Evolutionary conservation across 2,113 vertebrate genomes (phyloP).

Genomic region (Orcinus orca): DNA sequence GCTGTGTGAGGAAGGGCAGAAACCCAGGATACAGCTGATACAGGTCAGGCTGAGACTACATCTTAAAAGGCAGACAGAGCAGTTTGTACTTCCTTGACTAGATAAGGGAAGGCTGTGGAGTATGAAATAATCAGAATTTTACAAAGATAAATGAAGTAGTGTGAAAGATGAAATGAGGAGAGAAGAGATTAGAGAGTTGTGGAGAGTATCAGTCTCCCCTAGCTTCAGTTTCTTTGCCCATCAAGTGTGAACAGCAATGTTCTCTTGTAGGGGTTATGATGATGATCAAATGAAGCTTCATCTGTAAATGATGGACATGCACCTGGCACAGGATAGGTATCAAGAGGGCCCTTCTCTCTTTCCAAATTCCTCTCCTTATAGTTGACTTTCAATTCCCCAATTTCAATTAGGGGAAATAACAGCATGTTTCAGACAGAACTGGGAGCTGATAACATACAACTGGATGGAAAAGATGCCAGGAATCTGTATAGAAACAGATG

Average conservation of each 20-base stretch:
- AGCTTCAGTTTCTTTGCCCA: not conserved
- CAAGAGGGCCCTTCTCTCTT: not conserved
- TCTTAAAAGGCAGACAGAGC: not conserved
- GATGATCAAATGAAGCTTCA: not conserved
- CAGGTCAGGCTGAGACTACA: too few species aligned
- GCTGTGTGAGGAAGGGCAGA: not conserved
- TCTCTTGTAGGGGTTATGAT: not conserved
- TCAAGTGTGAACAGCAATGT: not conserved
- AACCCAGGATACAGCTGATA: not conserved
- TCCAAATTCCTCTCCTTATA: not conserved
- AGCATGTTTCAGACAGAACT: not conserved
- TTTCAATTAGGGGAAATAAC: not conserved
- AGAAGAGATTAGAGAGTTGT: not conserved
- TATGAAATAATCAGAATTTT: not conserved
- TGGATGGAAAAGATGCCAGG: not conserved
- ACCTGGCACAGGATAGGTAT: too few species aligned
- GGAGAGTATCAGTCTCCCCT: not conserved
- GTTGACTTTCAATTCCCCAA: not conserved
- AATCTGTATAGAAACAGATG: conserved; percentile 42
- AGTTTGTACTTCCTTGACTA: not conserved
- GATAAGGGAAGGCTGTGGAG: not conserved
- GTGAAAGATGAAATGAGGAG: not conserved
- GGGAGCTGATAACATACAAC: not conserved
- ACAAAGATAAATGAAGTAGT: not conserved
- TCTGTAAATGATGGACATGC: not conserved